phyloP scores from a whole-genome alignment of 2,797 vertebrate species.

The Gymnoscopelus microlampas region DNA sequence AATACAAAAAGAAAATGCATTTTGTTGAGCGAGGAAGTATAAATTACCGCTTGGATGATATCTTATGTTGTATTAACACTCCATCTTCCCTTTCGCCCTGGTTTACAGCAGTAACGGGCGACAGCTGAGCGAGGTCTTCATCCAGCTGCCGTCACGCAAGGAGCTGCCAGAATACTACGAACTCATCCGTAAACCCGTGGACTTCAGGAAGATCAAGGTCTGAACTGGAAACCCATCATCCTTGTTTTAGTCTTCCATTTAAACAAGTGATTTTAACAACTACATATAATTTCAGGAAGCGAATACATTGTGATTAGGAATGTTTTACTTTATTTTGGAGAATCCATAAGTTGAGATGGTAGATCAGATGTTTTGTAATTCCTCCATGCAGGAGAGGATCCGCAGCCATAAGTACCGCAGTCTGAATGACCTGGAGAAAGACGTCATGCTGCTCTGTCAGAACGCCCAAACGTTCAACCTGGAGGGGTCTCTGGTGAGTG shows the following conservation, averaged over 20 bases:
- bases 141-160: conserved; percentile 94
- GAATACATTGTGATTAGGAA: too few species aligned
- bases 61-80: conserved; percentile 7
- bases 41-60: too few species aligned
- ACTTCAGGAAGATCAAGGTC: conserved; percentile 98
- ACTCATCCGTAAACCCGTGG: conserved; percentile 96
- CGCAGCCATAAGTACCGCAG: conserved; percentile 96
- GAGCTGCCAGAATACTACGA: conserved; percentile 97
- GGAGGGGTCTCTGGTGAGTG: conserved; percentile 92
- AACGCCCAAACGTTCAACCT: conserved; percentile 98
- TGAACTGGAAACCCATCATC: too few species aligned
- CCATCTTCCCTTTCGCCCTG: background rate
- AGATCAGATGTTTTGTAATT: too few species aligned
- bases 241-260: too few species aligned
- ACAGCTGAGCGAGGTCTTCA: conserved; percentile 96
- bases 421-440: conserved; percentile 95
- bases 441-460: conserved; percentile 96
- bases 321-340: too few species aligned
- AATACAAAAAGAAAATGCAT: too few species aligned
- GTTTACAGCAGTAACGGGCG: conserved; percentile 85
- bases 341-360: too few species aligned
- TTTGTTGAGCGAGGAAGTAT: too few species aligned
- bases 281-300: too few species aligned
- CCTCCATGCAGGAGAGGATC: conserved; percentile 87
- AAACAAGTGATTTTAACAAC: too few species aligned